phyloP scores from a whole-genome alignment of 2,113 vertebrate species.

The Daubentonia madagascariensis region DNA sequence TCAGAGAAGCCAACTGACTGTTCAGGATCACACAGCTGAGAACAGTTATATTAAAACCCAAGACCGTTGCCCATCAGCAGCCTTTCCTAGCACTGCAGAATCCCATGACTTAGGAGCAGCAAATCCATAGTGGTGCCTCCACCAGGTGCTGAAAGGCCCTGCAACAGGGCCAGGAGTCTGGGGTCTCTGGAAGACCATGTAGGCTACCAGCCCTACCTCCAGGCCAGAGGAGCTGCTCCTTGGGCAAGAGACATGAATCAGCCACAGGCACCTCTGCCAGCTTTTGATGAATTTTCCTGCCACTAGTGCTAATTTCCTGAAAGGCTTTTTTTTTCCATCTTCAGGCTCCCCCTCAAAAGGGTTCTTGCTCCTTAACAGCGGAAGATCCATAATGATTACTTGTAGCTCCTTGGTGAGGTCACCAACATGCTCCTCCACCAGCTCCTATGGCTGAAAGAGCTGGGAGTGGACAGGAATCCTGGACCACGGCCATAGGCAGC shows the following conservation, averaged over 20 bases:
- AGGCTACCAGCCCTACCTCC: not conserved
- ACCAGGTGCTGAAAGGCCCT: not conserved
- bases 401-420: not conserved
- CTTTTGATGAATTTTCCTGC: constrained; percentile 63
- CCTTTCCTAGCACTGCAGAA: not conserved
- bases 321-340: constrained; percentile 58
- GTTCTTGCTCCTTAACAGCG: constrained; percentile 1
- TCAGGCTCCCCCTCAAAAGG: not conserved
- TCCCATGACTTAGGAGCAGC: not conserved
- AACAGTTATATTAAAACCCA: not conserved
- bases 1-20: not conserved
- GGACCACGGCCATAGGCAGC: not conserved
- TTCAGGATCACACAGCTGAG: not conserved
- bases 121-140: not conserved
- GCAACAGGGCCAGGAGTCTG: not conserved
- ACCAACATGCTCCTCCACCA: not conserved
- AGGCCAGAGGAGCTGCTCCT: not conserved
- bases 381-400: constrained; percentile 1
- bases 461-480: not conserved
- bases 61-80: not conserved
- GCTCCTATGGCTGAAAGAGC: not conserved
- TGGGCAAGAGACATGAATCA: constrained; percentile 38
- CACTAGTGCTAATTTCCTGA: constrained; percentile 64
- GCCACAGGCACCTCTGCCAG: not conserved
- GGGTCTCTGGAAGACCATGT: not conserved